Percentiles rank a stretch among this genome's conserved stretches.
Evolutionary conservation across 2,888 invertebrate species (phyloP).

Genomic region (Blastobasis lacticolella): DNA sequence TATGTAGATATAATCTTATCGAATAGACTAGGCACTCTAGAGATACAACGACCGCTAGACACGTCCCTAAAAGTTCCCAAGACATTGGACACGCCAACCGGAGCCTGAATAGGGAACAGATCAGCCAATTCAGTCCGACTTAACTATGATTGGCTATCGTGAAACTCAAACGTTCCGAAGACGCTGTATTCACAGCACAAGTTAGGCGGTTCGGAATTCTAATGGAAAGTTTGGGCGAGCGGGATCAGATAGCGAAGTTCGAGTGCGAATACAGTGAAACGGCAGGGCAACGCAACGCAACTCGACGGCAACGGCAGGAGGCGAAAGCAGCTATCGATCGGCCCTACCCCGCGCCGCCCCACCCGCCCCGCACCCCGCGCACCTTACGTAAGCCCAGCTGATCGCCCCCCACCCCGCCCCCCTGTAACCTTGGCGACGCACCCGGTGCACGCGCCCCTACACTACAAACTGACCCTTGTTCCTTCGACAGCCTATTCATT

Average conservation of each 20-base stretch:
- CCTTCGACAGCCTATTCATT: not conserved
- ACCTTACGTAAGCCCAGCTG: constrained; percentile 72
- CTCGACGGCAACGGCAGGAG: constrained; percentile 35
- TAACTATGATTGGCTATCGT: no score
- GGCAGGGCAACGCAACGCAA: constrained; percentile 26
- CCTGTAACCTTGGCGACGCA: constrained; percentile 68
- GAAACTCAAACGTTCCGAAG: no score
- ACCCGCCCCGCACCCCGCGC: constrained; percentile 34
- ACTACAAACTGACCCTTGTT: not conserved
- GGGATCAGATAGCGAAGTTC: constrained; percentile 9
- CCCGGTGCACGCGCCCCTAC: constrained; percentile 44
- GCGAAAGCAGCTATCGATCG: constrained; percentile 66
- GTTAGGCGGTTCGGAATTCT: no score
- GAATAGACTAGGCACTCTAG: no score
- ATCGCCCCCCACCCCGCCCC: constrained; percentile 50
- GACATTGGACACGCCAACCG: no score
- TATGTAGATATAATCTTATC: no score
- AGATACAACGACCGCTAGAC: no score
- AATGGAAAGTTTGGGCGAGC: constrained; percentile 5
- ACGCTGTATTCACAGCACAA: no score
- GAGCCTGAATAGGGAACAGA: no score
- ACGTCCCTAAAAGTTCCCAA: no score
- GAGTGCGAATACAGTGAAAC: constrained; percentile 41
- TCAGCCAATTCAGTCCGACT: no score
- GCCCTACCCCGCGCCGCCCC: constrained; percentile 49